phyloP scores from a whole-genome alignment of 2,888 invertebrate genomes.

The Drosophila crucigera region DNA sequence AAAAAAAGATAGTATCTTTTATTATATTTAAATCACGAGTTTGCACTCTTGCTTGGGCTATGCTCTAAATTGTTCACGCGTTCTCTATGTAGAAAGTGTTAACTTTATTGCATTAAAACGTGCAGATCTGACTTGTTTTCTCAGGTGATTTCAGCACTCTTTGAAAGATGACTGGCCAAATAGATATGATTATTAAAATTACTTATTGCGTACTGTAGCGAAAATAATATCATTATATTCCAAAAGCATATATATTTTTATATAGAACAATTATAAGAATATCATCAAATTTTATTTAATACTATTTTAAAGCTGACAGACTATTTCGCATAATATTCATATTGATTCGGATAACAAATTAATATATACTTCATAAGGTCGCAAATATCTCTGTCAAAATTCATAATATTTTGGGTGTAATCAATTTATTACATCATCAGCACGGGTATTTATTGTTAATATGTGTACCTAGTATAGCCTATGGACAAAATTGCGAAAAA shows the following conservation, averaged over 20 bases:
- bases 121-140: background rate
- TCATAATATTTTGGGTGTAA: background rate
- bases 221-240: background rate
- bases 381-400: background rate
- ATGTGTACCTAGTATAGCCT: background rate
- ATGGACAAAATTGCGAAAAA: background rate
- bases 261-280: background rate
- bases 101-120: constrained; percentile 4
- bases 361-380: too few species aligned
- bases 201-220: background rate
- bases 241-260: background rate
- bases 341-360: too few species aligned
- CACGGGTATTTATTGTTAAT: background rate
- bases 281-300: background rate
- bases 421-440: background rate
- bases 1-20: background rate
- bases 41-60: background rate
- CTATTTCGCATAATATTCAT: background rate
- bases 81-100: constrained; percentile 9
- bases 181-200: background rate
- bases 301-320: background rate
- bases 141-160: constrained; percentile 16
- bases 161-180: background rate
- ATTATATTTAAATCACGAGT: background rate
- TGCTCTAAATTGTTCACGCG: constrained; percentile 19